Conservation (phyloP, 2,113 vertebrate genomes). For the Cettia cetti region DNA sequence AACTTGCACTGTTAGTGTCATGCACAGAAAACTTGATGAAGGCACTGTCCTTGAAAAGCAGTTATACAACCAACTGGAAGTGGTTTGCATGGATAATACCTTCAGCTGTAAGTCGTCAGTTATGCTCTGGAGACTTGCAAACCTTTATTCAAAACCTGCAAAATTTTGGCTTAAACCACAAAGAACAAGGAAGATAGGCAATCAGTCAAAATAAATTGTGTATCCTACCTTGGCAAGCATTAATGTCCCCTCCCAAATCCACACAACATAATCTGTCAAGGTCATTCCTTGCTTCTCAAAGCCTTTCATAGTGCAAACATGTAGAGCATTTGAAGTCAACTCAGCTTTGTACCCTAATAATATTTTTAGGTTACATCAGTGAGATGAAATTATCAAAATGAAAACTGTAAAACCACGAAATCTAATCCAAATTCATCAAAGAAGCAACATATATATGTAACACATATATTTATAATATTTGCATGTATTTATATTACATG, state of each 20-base stretch:
- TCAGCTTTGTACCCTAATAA: neutral
- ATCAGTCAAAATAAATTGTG: slow-evolving; percentile 1
- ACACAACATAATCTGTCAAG: neutral
- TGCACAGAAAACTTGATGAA: neutral
- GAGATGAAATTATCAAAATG: neutral
- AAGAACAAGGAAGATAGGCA: neutral
- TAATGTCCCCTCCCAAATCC: neutral
- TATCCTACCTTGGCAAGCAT: neutral
- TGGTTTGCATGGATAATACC: neutral
- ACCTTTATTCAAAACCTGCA: neutral
- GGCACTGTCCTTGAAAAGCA: neutral
- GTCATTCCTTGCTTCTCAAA: neutral
- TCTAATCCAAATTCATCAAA: neutral
- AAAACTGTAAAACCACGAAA: neutral
- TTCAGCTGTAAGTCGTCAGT: neutral
- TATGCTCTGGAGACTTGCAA: neutral
- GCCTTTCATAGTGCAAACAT: neutral
- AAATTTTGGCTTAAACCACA: neutral
- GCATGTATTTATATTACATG: neutral
- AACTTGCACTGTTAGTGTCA: neutral
- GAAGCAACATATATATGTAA: neutral
- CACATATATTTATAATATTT: neutral
- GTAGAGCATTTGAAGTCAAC: neutral
- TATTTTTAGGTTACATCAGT: neutral
- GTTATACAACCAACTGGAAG: neutral